Evolutionary conservation across 2,888 invertebrate species (phyloP), one percentile per base, ranked within the genome.

Genomic region (Tupiocoris notatus): DNA sequence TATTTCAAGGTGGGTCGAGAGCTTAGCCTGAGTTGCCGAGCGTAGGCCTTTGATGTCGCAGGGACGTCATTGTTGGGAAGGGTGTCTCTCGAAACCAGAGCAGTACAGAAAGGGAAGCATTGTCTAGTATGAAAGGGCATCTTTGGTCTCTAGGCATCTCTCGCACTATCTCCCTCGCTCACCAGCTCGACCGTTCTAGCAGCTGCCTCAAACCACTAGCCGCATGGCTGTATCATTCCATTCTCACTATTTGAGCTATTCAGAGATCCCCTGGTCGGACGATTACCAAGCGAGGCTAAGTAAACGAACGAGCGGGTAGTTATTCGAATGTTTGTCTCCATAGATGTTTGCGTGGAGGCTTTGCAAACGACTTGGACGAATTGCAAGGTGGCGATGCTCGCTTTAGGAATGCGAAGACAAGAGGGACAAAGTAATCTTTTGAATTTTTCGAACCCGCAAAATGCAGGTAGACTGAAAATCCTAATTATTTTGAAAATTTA

Each of bases 1-100:
- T 59, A 59, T 59, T 59, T 3, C 59, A 18, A 59, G 59, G 59
- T 59, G 7, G 59, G 59, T 59, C 59, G 59, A 59, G n/a, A 9
- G 20, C 17, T 59, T n/a, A 12, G 6, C 12, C 39, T 39, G 39
- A 3, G 39, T 39, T 39, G 6, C 39, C 39, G 39, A 12, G 12
- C 39, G 3, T n/a, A 18, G 7, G 54, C 59, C 59, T 59, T 59
- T 59, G 59, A 59, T 59, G 59, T 59, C 18, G 59, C n/a, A 39
- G 39, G 39, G 59, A 59, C 59, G 59, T 59, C 59, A 59, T 59
- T 18, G 59, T 59, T 59, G 20, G 59, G 16, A 3, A 59, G 59
- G 16, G 59, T 16, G 39, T 12, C 39, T 39, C 39, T 39, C 39
- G 39, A 39, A 39, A 12, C 39, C 39, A 7, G 12, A 12, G 12